phyloP scores from a whole-genome alignment of 2,888 invertebrate species.

The Chrysina gloriosa region DNA sequence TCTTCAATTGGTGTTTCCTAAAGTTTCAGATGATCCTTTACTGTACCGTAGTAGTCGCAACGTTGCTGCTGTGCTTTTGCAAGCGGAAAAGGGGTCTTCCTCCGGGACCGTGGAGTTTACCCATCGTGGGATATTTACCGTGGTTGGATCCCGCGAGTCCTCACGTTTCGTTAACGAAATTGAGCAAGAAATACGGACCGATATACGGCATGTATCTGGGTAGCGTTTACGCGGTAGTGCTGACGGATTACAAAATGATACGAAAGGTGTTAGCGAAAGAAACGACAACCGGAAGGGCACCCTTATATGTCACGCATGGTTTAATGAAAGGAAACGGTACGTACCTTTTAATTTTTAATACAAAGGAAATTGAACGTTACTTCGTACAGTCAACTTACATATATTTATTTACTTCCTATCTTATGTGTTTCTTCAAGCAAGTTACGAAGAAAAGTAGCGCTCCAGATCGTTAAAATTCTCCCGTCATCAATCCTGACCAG shows the following conservation, averaged over 20 bases:
- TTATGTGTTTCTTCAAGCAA: too few relatives aligned
- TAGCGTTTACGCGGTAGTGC: conserved; percentile 78
- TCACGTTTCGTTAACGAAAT: conserved; percentile 75
- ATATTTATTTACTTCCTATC: too few relatives aligned
- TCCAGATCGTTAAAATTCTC: too few relatives aligned
- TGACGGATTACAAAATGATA: conserved; percentile 80
- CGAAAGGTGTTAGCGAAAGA: conserved; percentile 80
- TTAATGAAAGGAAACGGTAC: conserved; percentile 90
- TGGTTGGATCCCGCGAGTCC: conserved; percentile 78
- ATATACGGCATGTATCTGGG: conserved; percentile 83
- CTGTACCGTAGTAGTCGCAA: conserved; percentile 42
- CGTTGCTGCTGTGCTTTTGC: conserved; percentile 40
- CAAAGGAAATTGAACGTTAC: too few relatives aligned
- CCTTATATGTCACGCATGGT: conserved; percentile 85
- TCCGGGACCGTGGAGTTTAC: conserved; percentile 84
- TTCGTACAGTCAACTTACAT: too few relatives aligned
- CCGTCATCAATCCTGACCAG: too few relatives aligned
- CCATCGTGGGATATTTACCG: conserved; percentile 83
- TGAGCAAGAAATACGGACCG: conserved; percentile 77
- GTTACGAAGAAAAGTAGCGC: too few relatives aligned
- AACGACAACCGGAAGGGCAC: conserved; percentile 80
- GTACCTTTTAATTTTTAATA: conserved; percentile 56
- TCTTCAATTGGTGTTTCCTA: conserved; percentile 28
- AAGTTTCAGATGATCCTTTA: conserved; percentile 53
- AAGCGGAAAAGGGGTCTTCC: conserved; percentile 66